Conservation (phyloP, 2,113 vertebrate species). For the Perca flavescens region DNA sequence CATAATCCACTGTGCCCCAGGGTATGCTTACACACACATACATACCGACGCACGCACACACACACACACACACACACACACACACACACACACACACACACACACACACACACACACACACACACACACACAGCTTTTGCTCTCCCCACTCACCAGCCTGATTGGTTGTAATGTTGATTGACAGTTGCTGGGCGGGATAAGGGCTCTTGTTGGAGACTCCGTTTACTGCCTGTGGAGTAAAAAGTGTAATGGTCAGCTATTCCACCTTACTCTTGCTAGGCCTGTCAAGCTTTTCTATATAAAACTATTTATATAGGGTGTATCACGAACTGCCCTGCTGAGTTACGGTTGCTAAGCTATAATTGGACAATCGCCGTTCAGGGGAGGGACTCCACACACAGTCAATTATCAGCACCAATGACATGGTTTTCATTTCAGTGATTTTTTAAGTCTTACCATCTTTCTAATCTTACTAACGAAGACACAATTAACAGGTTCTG, state of each 20-base stretch:
- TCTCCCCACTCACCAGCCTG: conserved; percentile 91
- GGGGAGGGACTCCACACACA: neutral
- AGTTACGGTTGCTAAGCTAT: neutral
- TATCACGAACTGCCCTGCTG: neutral
- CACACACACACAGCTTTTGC: neutral
- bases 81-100: conserved; percentile 49
- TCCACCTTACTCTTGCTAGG: neutral
- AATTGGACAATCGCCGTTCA: neutral
- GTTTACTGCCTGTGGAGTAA: conserved; percentile 89
- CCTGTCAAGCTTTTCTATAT: neutral
- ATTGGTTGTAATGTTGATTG: conserved; percentile 98
- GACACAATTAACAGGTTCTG: conserved; percentile 43
- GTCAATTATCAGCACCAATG: conserved; percentile 21
- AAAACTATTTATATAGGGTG: too few relatives aligned
- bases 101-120: conserved; percentile 13
- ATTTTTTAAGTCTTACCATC: conserved; percentile 1
- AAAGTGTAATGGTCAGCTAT: conserved; percentile 41
- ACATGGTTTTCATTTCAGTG: neutral
- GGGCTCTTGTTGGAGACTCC: conserved; percentile 96
- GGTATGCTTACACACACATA: conserved; percentile 37
- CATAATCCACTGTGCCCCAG: conserved; percentile 63
- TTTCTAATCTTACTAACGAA: conserved; percentile 39
- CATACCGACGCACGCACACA: neutral
- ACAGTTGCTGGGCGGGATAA: conserved; percentile 93
- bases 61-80: conserved; percentile 35